These are phyloP conservation scores for Tetrao urogallus DNA, from an alignment of 2,113 vertebrate genomes.

Conservation along the genomic window DNA sequence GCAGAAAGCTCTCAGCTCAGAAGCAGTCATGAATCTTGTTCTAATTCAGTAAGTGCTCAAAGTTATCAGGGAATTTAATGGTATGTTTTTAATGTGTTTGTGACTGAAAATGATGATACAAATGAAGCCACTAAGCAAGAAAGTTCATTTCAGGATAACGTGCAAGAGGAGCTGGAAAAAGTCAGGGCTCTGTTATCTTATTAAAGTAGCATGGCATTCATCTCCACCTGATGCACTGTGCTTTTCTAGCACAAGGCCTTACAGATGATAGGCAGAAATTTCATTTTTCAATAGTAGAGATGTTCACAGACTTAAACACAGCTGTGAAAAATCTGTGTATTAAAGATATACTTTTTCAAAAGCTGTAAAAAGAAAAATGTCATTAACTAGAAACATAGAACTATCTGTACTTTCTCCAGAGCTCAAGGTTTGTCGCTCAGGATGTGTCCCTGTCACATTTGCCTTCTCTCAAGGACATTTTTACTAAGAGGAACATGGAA, in stretches of 20 bases:
- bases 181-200: constrained; percentile 1
- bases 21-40: not conserved
- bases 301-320: not conserved
- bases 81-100: constrained; percentile 49
- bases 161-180: constrained; percentile 22
- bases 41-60: not conserved
- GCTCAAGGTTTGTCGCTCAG: not conserved
- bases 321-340: not conserved
- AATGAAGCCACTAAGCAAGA: constrained; percentile 57
- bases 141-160: constrained; percentile 61
- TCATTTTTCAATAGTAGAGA: not conserved
- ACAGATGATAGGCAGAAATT: not conserved
- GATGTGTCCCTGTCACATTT: not conserved
- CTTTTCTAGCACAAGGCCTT: not conserved
- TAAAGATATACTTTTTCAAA: not conserved
- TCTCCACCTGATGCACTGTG: not conserved
- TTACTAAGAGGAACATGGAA: not conserved
- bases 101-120: constrained; percentile 43
- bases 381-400: not conserved
- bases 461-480: not conserved
- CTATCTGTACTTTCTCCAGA: not conserved
- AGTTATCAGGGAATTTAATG: not conserved
- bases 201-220: not conserved
- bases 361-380: not conserved
- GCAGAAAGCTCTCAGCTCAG: not conserved